Percentiles rank a stretch among this genome's conserved stretches.
Evolutionary conservation across 2,888 invertebrate species (phyloP).

Genomic region (Agrotis segetum): DNA sequence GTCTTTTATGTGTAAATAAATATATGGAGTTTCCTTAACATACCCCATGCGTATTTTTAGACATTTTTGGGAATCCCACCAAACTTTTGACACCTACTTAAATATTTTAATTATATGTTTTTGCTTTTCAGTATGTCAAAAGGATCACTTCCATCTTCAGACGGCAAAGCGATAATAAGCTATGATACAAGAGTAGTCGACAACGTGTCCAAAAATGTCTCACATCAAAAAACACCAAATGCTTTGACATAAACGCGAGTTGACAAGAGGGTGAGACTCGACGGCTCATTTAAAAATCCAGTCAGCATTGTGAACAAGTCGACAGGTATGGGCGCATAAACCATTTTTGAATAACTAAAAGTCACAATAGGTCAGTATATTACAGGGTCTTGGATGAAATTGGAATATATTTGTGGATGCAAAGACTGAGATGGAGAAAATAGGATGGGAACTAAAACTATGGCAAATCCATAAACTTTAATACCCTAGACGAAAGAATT

Average conservation of each 20-base stretch:
- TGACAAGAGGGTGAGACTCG: conserved; percentile 57
- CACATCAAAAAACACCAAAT: conserved; percentile 36
- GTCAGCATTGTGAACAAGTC: conserved; percentile 68
- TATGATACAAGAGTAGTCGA: not conserved
- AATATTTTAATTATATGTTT: not conserved
- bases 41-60: too few species aligned
- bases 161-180: not conserved
- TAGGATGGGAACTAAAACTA: not conserved
- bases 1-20: not conserved
- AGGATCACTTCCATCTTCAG: not conserved
- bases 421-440: not conserved
- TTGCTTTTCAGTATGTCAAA: not conserved
- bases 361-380: conserved; percentile 44
- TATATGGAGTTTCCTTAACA: conserved; percentile 15
- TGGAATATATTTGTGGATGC: conserved; percentile 28
- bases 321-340: conserved; percentile 66
- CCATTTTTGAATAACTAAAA: conserved; percentile 48
- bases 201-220: not conserved
- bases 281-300: conserved; percentile 76
- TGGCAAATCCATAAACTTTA: not conserved
- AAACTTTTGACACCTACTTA: not conserved
- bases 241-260: conserved; percentile 58
- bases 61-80: not conserved
- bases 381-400: conserved; percentile 25
- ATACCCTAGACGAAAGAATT: too few species aligned